phyloP scores from a whole-genome alignment of 2,888 invertebrate genomes.

The Antitype chi region DNA sequence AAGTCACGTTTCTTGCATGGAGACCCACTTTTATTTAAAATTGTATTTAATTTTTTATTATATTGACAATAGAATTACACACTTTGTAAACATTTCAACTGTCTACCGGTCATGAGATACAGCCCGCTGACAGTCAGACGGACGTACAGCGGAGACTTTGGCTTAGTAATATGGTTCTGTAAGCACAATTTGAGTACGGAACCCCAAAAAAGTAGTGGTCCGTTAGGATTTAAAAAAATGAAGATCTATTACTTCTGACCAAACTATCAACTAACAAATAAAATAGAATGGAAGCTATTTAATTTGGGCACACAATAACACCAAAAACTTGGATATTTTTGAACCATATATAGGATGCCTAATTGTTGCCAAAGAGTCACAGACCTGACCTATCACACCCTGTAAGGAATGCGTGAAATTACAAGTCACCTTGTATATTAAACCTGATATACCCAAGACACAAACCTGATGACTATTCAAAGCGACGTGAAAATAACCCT shows the following conservation, averaged over 20 bases:
- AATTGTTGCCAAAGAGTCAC: background rate
- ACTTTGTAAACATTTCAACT: too few relatives aligned
- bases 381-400: background rate
- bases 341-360: background rate
- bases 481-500: conserved; percentile 11
- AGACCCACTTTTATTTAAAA: too few relatives aligned
- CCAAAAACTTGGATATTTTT: background rate
- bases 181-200: too few relatives aligned
- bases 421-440: background rate
- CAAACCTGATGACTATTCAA: conserved; percentile 1
- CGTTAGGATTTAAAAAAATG: background rate
- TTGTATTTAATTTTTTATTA: too few relatives aligned
- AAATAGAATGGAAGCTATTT: too few relatives aligned
- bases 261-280: background rate
- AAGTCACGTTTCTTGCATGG: too few relatives aligned
- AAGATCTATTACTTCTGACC: background rate
- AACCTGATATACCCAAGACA: conserved; percentile 2
- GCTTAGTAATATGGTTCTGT: too few relatives aligned
- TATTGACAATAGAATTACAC: too few relatives aligned
- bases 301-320: too few relatives aligned
- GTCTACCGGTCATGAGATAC: too few relatives aligned
- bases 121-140: too few relatives aligned
- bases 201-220: background rate
- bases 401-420: background rate
- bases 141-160: too few relatives aligned